These are phyloP conservation scores for Troides helena DNA, from an alignment of 2,888 invertebrate genomes.

Conservation along the genomic window DNA sequence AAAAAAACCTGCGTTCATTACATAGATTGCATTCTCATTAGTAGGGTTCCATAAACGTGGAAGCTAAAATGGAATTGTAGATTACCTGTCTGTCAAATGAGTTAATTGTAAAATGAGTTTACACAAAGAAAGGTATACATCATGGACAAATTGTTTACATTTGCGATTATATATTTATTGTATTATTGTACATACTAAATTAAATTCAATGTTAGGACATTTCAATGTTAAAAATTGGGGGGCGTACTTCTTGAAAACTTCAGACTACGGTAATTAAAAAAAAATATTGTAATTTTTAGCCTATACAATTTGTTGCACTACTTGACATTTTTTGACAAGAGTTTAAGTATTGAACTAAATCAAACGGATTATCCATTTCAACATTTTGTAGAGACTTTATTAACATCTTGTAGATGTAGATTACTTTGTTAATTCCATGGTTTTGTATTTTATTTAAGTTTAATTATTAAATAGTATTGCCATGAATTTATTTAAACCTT, in stretches of 20 bases:
- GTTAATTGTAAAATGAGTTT: slow-evolving; percentile 54
- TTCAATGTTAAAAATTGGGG: slow-evolving; percentile 3
- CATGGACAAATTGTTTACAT: slow-evolving; percentile 2
- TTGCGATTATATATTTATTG: not conserved
- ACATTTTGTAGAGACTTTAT: not conserved
- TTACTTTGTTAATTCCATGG: not conserved
- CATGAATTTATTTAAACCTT: not conserved
- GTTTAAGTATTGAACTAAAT: not conserved
- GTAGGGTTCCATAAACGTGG: not conserved
- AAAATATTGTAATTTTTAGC: slow-evolving; percentile 1
- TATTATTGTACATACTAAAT: not conserved
- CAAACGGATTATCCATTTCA: not conserved
- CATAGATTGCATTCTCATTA: too few species aligned
- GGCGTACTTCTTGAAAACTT: slow-evolving; percentile 10
- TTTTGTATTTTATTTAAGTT: not conserved
- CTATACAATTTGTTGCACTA: not conserved
- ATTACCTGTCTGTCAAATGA: not conserved
- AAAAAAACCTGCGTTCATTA: too few species aligned
- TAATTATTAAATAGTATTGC: not conserved
- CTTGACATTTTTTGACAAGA: slow-evolving; percentile 5
- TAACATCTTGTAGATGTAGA: too few species aligned
- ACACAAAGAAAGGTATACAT: slow-evolving; percentile 62
- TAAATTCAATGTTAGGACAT: not conserved
- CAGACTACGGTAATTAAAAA: not conserved
- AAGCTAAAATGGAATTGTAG: not conserved